These are phyloP conservation scores for Heliornis fulica DNA, from an alignment of 2,113 vertebrate species.

Conservation along the genomic window DNA sequence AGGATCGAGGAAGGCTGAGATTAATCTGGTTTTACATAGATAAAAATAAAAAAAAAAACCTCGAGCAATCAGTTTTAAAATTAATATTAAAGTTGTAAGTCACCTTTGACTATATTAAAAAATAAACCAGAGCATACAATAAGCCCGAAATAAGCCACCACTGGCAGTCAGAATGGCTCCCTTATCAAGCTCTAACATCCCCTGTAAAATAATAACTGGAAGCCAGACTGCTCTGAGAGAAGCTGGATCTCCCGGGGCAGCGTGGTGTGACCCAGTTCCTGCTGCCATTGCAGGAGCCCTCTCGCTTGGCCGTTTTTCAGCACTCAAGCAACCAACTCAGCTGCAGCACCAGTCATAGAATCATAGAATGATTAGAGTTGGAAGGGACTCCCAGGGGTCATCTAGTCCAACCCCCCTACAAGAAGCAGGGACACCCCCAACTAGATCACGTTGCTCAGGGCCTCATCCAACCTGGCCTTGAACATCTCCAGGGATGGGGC, in stretches of 20 bases:
- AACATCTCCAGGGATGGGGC: no score
- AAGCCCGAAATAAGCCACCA: slow-evolving; percentile 72
- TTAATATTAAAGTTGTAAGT: slow-evolving; percentile 77
- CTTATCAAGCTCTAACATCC: slow-evolving; percentile 75
- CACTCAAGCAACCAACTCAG: not conserved
- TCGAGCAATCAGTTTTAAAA: slow-evolving; percentile 72
- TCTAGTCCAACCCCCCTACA: no score
- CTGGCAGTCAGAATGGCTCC: slow-evolving; percentile 66
- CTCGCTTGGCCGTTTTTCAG: not conserved
- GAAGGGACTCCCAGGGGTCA: no score
- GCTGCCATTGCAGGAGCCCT: slow-evolving; percentile 34
- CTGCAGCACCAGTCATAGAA: not conserved
- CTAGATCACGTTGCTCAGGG: no score
- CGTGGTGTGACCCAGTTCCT: slow-evolving; percentile 40
- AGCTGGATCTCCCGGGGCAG: slow-evolving; percentile 61
- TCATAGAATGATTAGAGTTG: no score
- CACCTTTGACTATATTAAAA: slow-evolving; percentile 76
- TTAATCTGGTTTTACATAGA: slow-evolving; percentile 70
- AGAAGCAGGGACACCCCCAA: no score
- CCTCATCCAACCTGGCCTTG: no score
- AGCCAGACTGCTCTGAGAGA: slow-evolving; percentile 54
- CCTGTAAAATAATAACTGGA: slow-evolving; percentile 70
- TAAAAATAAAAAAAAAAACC: slow-evolving; percentile 9
- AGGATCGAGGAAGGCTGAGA: slow-evolving; percentile 31
- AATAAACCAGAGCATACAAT: slow-evolving; percentile 63